phyloP scores from a whole-genome alignment of 2,797 vertebrate genomes.

The Harpagifer antarcticus region DNA sequence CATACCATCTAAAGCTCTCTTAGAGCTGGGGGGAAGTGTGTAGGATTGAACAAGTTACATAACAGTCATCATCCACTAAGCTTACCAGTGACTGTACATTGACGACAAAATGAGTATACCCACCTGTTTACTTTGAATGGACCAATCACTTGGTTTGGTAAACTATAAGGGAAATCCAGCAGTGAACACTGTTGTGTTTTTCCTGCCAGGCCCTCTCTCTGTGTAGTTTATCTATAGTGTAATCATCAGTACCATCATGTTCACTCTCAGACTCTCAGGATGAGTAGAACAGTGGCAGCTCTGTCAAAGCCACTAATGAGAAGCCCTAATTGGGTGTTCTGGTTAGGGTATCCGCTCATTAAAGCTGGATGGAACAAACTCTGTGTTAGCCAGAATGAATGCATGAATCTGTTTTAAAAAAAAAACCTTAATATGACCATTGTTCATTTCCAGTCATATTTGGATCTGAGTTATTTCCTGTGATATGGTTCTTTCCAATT shows the following conservation, averaged over 20 bases:
- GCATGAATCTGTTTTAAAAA: not conserved
- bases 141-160: not conserved
- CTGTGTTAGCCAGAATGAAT: slow-evolving; percentile 21
- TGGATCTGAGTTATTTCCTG: not conserved
- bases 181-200: slow-evolving; percentile 18
- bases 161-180: slow-evolving; percentile 6
- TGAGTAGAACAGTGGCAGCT: slow-evolving; percentile 76
- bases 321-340: slow-evolving; percentile 78
- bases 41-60: slow-evolving; percentile 28
- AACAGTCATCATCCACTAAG: slow-evolving; percentile 14
- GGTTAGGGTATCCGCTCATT: slow-evolving; percentile 78
- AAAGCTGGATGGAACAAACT: slow-evolving; percentile 55
- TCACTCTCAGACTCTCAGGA: slow-evolving; percentile 65
- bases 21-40: not conserved
- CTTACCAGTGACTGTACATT: not conserved
- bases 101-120: not conserved
- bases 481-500: not conserved
- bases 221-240: slow-evolving; percentile 57
- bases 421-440: not conserved
- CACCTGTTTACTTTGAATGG: not conserved
- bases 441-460: slow-evolving; percentile 1
- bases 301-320: slow-evolving; percentile 79
- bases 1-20: slow-evolving; percentile 6
- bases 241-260: slow-evolving; percentile 61
- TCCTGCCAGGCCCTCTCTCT: slow-evolving; percentile 31